phyloP scores from a whole-genome alignment of 2,888 invertebrate genomes.

The Adineta ricciae region DNA sequence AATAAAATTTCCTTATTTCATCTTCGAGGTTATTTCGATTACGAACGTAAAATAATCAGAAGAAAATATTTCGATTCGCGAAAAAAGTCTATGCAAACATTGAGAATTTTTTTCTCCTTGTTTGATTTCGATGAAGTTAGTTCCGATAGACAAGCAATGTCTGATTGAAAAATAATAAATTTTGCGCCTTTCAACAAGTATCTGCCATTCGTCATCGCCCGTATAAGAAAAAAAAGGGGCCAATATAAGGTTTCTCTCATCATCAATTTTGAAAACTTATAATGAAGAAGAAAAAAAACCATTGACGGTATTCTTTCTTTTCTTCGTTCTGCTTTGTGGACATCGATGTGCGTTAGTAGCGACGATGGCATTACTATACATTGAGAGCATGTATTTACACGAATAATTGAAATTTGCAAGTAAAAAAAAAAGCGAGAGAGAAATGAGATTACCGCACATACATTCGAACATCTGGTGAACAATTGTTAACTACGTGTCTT shows the following conservation, averaged over 20 bases:
- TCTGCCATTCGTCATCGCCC: neutral
- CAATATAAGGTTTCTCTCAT: neutral
- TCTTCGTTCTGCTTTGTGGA: neutral
- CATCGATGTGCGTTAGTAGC: neutral
- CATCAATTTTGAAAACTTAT: neutral
- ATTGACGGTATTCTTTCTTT: neutral
- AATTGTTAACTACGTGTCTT: neutral
- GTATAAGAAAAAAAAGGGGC: neutral
- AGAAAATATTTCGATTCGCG: neutral
- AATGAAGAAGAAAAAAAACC: neutral
- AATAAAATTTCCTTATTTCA: neutral
- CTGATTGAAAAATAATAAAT: slow-evolving; percentile 11
- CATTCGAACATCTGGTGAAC: neutral
- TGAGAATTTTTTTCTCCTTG: neutral
- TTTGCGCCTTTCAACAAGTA: neutral
- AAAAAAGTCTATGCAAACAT: neutral
- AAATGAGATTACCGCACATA: neutral
- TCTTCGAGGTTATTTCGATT: neutral
- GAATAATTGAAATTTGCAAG: neutral
- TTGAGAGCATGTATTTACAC: neutral
- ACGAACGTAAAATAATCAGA: neutral
- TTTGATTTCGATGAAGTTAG: neutral
- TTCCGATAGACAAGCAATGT: neutral
- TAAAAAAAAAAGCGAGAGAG: neutral
- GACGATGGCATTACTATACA: neutral